Conservation (phyloP, 2,888 invertebrate genomes). For the Abrostola triplasia region DNA sequence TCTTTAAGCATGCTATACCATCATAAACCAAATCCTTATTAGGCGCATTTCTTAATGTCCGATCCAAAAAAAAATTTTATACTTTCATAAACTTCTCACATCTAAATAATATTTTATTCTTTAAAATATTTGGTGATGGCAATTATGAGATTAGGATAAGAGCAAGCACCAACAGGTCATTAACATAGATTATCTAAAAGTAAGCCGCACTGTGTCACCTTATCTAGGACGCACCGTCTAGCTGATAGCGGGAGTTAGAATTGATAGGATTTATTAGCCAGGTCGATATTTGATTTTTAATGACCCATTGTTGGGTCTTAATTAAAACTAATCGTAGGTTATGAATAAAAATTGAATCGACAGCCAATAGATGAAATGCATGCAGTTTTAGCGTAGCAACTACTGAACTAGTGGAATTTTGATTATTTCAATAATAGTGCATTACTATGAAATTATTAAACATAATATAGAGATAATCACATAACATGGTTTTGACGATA, state of each 20-base stretch:
- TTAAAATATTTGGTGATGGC: no score
- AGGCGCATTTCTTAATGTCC: no score
- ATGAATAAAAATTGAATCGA: neutral
- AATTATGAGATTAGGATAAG: slow-evolving; percentile 24
- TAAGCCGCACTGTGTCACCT: slow-evolving; percentile 27
- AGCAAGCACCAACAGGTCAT: slow-evolving; percentile 30
- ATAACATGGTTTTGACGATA: no score
- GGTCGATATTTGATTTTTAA: neutral
- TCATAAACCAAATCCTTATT: no score
- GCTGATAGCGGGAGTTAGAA: neutral
- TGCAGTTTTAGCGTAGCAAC: neutral
- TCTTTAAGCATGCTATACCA: no score
- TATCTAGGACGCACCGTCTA: slow-evolving; percentile 35
- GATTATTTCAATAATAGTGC: neutral
- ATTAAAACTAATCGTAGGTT: neutral
- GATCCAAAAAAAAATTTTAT: no score
- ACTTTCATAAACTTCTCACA: no score
- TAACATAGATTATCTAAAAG: slow-evolving; percentile 28
- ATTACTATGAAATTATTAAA: neutral
- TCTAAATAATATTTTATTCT: no score
- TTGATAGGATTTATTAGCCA: neutral
- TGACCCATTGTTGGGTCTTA: neutral
- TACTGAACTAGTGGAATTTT: neutral
- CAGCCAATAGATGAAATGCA: neutral
- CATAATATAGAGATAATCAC: no score